phyloP scores from a whole-genome alignment of 1,140 invertebrate species.

The Brachionus paranguensis region DNA sequence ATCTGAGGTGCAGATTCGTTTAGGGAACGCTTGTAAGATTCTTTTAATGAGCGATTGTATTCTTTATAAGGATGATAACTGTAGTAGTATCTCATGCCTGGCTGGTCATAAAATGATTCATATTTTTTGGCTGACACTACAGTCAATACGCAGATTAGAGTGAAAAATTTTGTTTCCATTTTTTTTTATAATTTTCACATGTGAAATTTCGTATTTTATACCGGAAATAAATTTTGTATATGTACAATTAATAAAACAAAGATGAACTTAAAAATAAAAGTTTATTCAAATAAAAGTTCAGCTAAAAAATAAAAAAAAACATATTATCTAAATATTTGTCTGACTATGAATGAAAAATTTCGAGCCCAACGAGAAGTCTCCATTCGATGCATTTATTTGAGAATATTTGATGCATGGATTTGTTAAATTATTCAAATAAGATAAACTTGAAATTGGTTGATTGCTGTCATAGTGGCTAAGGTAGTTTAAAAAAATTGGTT shows the following conservation, averaged over 20 bases:
- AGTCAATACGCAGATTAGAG: neutral
- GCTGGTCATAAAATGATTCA: neutral
- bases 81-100: neutral
- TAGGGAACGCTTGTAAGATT: neutral
- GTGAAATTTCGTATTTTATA: too few species aligned
- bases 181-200: too few species aligned
- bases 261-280: neutral
- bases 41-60: neutral
- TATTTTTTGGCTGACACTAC: neutral
- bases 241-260: neutral
- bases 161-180: neutral
- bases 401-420: neutral
- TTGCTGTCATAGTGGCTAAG: neutral
- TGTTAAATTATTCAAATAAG: neutral
- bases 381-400: neutral
- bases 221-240: neutral
- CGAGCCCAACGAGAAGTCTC: neutral
- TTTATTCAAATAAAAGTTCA: neutral
- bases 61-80: neutral
- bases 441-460: neutral
- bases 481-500: neutral
- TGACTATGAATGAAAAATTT: neutral
- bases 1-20: neutral
- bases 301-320: neutral
- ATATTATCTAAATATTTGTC: neutral